A percentile compares a stretch with the other conserved stretches of the same genome.
These are phyloP conservation scores for Orthosia incerta DNA, from an alignment of 2,888 invertebrate species.

Conservation along the genomic window DNA sequence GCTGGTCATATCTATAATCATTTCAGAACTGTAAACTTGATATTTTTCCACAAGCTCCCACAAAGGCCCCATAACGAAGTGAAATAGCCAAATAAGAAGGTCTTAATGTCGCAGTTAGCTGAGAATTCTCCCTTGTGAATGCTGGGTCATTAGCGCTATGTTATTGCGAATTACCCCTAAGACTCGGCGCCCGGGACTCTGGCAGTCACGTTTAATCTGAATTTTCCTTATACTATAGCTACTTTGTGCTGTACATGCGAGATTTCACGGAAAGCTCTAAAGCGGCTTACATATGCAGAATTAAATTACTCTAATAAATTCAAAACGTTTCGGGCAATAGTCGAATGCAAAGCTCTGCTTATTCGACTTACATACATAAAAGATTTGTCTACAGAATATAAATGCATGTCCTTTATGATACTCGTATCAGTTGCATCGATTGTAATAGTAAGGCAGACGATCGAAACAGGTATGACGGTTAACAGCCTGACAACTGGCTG, in stretches of 20 bases:
- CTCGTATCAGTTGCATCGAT: slow-evolving; percentile 13
- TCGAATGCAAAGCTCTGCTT: slow-evolving; percentile 60
- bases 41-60: slow-evolving; percentile 80
- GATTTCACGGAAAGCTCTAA: slow-evolving; percentile 73
- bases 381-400: slow-evolving; percentile 33
- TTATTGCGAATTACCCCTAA: slow-evolving; percentile 87
- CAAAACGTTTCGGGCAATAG: slow-evolving; percentile 66
- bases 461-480: slow-evolving; percentile 39
- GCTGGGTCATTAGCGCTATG: slow-evolving; percentile 88
- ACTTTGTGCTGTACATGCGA: slow-evolving; percentile 73
- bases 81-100: slow-evolving; percentile 89
- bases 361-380: slow-evolving; percentile 40
- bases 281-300: slow-evolving; percentile 74
- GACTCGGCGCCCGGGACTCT: slow-evolving; percentile 74
- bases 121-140: slow-evolving; percentile 88
- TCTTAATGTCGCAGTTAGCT: slow-evolving; percentile 89
- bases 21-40: slow-evolving; percentile 72
- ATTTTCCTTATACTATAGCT: slow-evolving; percentile 80
- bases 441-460: slow-evolving; percentile 17
- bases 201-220: slow-evolving; percentile 84
- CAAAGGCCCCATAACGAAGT: slow-evolving; percentile 88
- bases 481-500: slow-evolving; percentile 17
- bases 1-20: slow-evolving; percentile 55
- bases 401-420: slow-evolving; percentile 11
- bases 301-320: slow-evolving; percentile 76